Conservation (phyloP, 2,888 invertebrate species). For the Pomacea canaliculata region DNA sequence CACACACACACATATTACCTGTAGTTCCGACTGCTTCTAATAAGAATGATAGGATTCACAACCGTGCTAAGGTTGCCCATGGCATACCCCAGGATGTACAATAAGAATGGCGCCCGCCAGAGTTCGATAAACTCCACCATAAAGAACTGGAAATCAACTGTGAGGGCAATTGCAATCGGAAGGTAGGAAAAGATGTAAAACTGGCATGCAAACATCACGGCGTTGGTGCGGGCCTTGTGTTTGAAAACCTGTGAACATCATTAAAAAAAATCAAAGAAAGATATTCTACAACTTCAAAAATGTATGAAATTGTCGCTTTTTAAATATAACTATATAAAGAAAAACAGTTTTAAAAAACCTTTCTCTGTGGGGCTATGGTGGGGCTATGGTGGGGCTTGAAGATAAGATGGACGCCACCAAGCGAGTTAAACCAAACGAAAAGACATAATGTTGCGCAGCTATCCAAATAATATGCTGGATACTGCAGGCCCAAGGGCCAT, state of each 20-base stretch:
- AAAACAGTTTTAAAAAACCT: no score
- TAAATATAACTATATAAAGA: no score
- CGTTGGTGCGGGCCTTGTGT: conserved; percentile 15
- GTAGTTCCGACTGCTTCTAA: conserved; percentile 10
- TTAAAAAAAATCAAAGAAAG: neutral
- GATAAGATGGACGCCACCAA: no score
- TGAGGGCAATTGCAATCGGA: conserved; percentile 4
- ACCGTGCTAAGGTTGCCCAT: conserved; percentile 17
- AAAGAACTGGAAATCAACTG: conserved; percentile 14
- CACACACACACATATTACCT: neutral
- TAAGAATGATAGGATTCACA: conserved; percentile 17
- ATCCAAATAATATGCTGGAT: no score
- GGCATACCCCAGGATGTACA: conserved; percentile 15
- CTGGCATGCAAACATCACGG: conserved; percentile 19
- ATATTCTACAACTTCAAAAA: no score
- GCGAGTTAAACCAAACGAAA: no score
- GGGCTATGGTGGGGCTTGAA: no score
- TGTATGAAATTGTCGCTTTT: no score
- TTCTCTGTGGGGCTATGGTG: no score
- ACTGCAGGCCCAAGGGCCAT: no score
- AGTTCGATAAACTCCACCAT: conserved; percentile 2
- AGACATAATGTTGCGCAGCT: no score
- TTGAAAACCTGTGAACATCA: neutral
- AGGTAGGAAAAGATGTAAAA: conserved; percentile 19
- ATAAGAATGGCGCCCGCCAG: conserved; percentile 17